Evolutionary conservation across 1,140 invertebrate species (phyloP).

Genomic region (Zaprionus davidi): DNA sequence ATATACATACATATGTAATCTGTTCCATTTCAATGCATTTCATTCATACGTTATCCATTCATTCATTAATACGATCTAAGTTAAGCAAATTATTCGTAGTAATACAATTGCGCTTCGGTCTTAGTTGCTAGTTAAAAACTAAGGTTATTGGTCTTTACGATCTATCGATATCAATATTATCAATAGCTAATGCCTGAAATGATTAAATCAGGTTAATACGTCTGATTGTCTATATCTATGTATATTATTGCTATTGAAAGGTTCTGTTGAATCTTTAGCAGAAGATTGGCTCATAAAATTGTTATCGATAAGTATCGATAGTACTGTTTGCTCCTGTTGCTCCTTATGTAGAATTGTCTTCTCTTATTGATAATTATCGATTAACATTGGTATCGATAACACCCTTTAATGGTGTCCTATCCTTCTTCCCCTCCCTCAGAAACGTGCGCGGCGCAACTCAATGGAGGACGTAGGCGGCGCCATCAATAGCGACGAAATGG

Average conservation of each 20-base stretch:
- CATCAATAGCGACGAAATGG: slow-evolving; percentile 61
- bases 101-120: too few relatives aligned
- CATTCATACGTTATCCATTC: too few relatives aligned
- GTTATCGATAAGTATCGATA: neutral
- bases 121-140: too few relatives aligned
- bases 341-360: neutral
- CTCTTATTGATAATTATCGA: slow-evolving; percentile 8
- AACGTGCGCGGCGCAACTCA: slow-evolving; percentile 53
- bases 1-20: too few relatives aligned
- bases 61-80: too few relatives aligned
- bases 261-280: neutral
- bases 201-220: too few relatives aligned
- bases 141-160: too few relatives aligned
- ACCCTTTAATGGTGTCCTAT: neutral
- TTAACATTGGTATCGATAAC: neutral
- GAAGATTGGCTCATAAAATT: neutral
- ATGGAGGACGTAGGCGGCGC: slow-evolving; percentile 22
- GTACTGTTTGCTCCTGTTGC: neutral
- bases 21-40: too few relatives aligned
- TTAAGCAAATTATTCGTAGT: too few relatives aligned
- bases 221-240: too few relatives aligned
- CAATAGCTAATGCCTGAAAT: too few relatives aligned
- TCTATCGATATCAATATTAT: too few relatives aligned
- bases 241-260: neutral
- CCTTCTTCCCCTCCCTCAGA: slow-evolving; percentile 31